Conservation (phyloP, 2,113 vertebrate genomes). For the Hystrix brachyura region DNA sequence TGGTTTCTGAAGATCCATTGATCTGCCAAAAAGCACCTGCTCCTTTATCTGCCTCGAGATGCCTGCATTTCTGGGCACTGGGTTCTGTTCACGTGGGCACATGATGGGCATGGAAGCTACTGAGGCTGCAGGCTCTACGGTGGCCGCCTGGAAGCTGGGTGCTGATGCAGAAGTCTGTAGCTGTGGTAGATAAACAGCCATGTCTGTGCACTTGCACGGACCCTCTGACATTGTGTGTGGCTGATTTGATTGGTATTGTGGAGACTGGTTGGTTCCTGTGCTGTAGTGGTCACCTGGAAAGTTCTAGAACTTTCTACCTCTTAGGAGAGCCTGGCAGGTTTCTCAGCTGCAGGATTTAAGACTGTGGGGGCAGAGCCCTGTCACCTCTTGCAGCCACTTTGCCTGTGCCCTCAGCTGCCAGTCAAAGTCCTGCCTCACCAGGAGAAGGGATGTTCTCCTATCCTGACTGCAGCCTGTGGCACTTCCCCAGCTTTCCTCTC, state of each 20-base stretch:
- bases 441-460: neutral
- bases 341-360: neutral
- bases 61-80: neutral
- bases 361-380: no score
- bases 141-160: neutral
- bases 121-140: neutral
- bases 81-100: neutral
- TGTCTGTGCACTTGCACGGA: no score
- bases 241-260: neutral
- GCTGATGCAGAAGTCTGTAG: fast-evolving
- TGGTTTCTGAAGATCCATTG: neutral
- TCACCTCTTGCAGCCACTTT: no score
- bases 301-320: conserved; percentile 5
- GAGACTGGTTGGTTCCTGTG: neutral
- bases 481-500: neutral
- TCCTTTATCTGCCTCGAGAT: neutral
- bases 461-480: neutral
- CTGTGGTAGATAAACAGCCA: fast-evolving
- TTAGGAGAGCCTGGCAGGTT: neutral
- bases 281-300: neutral
- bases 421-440: neutral
- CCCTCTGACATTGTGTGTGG: fast-evolving
- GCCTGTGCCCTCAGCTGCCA: neutral
- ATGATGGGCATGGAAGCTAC: fast-evolving
- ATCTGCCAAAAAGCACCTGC: neutral